Evolutionary conservation across 2,888 invertebrate species (phyloP), one percentile per base, ranked within the genome.

Genomic region (Campopleginae sp.): DNA sequence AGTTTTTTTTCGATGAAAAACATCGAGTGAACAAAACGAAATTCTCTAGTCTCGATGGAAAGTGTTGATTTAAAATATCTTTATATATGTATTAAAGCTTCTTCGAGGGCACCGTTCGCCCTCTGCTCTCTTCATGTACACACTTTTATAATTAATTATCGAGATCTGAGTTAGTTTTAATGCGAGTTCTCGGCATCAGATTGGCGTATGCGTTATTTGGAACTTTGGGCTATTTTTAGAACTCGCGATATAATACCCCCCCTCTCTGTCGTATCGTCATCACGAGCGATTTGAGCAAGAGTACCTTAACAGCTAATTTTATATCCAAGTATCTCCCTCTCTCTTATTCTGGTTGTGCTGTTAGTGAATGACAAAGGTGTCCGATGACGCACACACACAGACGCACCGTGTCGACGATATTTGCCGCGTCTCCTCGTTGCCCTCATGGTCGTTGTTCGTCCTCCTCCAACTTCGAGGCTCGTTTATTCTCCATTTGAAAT

Each of bases 211-310:
- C 58, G 79, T 83, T 65, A 63, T 68, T 78, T 70, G 46, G 72
- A 65, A 48, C 71, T n/a, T 77, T 72, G 63, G 74, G 54, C 79
- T 84, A 84, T 87, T 80, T 83, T 86, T 83, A 87, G 86, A 85
- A 84, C 85, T 76, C 82, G 77, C 85, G 82, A 80, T 75, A 71
- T 77, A 68, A 75, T 71, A 44, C n/a, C 42, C 42, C 71, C 54
- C 75, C 63, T 27, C 38, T 65, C 66, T 74, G 72, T 65, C 72
- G 75, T 66, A n/a, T 81, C 83, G 76, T 86, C 83, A 61, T 81
- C 76, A 74, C 80, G 76, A 82, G 77, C 74, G 83, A 86, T 86
- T 87, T 87, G 87, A 87, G 87, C 87, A 87, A 87, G 85, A 87
- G 87, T 86, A 84, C 27, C 85, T 86, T 87, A 87, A 77, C 65